phyloP scores from a whole-genome alignment of 2,888 invertebrate species.

The Agrilus cyanescens region DNA sequence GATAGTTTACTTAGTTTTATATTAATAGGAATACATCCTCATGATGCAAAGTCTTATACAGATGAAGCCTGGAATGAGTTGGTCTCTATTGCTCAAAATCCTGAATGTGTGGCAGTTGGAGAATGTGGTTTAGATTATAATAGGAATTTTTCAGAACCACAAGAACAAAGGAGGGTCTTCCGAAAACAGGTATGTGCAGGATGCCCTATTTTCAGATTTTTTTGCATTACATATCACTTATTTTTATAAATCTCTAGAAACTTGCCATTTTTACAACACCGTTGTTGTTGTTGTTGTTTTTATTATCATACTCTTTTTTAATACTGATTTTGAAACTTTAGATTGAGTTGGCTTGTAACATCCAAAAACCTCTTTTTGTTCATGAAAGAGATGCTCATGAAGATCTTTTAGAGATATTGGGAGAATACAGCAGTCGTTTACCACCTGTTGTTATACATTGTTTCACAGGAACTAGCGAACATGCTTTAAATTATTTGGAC shows the following conservation, averaged over 20 bases:
- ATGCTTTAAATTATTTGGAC: constrained; percentile 72
- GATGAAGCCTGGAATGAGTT: constrained; percentile 72
- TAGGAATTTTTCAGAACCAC: constrained; percentile 85
- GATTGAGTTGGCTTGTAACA: constrained; percentile 74
- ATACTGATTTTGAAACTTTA: constrained; percentile 29
- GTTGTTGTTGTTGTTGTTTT: too few relatives aligned
- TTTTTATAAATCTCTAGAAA: too few relatives aligned
- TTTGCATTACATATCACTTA: background rate
- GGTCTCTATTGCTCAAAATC: constrained; percentile 60
- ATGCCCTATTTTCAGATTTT: background rate
- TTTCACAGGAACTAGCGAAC: constrained; percentile 79
- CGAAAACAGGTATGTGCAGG: constrained; percentile 58
- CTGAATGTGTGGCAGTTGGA: constrained; percentile 87
- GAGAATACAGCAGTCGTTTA: constrained; percentile 39
- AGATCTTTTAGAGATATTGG: constrained; percentile 66
- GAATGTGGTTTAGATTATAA: constrained; percentile 93
- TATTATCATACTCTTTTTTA: background rate
- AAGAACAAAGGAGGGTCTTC: constrained; percentile 75
- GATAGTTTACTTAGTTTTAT: background rate
- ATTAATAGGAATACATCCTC: constrained; percentile 71
- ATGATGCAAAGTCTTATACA: constrained; percentile 79
- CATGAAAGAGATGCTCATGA: constrained; percentile 88
- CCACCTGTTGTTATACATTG: constrained; percentile 85
- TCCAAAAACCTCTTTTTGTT: constrained; percentile 78
- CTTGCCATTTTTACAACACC: too few relatives aligned